Conservation (phyloP, 2,797 vertebrate species). For the Poecilia gillii region DNA sequence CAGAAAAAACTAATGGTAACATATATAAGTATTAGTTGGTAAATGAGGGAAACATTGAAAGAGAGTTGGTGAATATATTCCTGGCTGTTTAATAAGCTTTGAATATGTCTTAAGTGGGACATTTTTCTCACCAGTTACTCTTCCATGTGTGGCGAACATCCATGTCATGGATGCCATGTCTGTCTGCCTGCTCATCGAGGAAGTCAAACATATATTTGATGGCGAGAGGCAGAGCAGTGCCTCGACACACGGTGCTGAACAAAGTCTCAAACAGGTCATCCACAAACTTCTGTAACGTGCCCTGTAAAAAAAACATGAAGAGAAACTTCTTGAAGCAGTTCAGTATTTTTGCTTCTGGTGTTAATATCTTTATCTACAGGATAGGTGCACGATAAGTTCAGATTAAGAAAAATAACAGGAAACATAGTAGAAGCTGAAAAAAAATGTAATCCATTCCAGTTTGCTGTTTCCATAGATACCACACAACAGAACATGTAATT, state of each 20-base stretch:
- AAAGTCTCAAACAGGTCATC: constrained; percentile 96
- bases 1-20: background rate
- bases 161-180: constrained; percentile 91
- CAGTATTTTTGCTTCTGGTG: background rate
- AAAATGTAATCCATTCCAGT: background rate
- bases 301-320: constrained; percentile 72
- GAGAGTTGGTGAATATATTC: background rate
- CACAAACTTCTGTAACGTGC: constrained; percentile 97
- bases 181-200: constrained; percentile 95
- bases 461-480: background rate
- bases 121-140: constrained; percentile 90
- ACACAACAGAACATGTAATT: background rate
- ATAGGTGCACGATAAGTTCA: background rate
- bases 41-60: too few species aligned
- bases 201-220: constrained; percentile 99
- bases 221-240: constrained; percentile 92
- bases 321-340: background rate
- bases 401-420: background rate
- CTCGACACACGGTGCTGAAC: constrained; percentile 95
- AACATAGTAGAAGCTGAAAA: background rate
- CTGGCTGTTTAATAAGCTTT: background rate
- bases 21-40: background rate
- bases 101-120: background rate
- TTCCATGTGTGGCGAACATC: constrained; percentile 97
- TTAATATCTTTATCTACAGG: background rate